phyloP scores from a whole-genome alignment of 2,113 vertebrate genomes.

The Lasiurus cinereus region DNA sequence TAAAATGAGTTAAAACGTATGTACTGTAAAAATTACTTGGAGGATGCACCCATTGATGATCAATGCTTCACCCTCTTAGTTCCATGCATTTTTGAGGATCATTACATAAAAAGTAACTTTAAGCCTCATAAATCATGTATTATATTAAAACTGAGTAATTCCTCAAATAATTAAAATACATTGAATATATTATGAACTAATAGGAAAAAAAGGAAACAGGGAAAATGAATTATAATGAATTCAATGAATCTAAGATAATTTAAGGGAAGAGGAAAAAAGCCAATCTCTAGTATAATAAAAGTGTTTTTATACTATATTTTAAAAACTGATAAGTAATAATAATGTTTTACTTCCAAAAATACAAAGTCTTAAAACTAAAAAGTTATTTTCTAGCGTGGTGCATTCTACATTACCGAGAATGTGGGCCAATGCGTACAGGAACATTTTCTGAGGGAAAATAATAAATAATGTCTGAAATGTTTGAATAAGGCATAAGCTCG shows the following conservation, averaged over 20 bases:
- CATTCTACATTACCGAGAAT: neutral
- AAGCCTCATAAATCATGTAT: neutral
- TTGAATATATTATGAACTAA: neutral
- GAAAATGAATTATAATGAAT: neutral
- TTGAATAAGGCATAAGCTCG: neutral
- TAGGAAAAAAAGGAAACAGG: neutral
- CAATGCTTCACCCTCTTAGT: neutral
- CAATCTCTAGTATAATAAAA: neutral
- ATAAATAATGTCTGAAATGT: neutral
- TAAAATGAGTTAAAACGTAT: neutral
- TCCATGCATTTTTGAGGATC: neutral
- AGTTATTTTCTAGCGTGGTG: neutral
- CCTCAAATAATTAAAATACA: neutral
- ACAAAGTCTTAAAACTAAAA: neutral
- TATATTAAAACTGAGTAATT: neutral
- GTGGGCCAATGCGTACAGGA: rapidly evolving
- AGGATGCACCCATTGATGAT: neutral
- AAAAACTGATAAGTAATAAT: neutral
- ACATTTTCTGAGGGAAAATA: neutral
- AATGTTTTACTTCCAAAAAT: neutral
- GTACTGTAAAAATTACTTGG: neutral
- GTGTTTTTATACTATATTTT: neutral
- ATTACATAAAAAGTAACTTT: neutral
- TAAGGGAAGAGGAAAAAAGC: neutral
- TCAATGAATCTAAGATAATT: neutral